phyloP scores from a whole-genome alignment of 2,113 vertebrate genomes.

The Agapornis roseicollis region DNA sequence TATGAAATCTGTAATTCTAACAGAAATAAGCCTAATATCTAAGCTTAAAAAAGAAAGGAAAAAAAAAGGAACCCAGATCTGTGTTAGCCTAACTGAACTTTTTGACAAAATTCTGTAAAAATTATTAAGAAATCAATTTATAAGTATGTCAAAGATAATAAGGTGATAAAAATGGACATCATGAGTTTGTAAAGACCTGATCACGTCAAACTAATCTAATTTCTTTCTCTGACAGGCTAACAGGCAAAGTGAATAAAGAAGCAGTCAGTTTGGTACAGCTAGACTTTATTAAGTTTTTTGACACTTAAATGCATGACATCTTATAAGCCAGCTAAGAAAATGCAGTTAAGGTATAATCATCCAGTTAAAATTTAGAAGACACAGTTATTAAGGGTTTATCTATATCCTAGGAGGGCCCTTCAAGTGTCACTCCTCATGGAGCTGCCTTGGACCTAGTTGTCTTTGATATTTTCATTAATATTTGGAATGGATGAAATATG shows the following conservation, averaged over 20 bases:
- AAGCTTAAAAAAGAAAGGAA: not conserved
- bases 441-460: not conserved
- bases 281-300: not conserved
- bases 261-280: not conserved
- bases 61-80: fast-evolving
- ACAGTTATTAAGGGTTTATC: not conserved
- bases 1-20: not conserved
- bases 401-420: not conserved
- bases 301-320: not conserved
- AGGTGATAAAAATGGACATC: conserved; percentile 22
- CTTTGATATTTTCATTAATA: not conserved
- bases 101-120: not conserved
- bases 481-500: not conserved
- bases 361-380: not conserved
- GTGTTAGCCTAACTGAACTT: not conserved
- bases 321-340: not conserved
- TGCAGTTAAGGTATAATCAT: not conserved
- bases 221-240: conserved; percentile 24
- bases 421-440: not conserved
- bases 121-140: not conserved
- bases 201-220: conserved; percentile 28
- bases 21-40: not conserved
- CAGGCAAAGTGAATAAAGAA: not conserved
- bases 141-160: conserved; percentile 33
- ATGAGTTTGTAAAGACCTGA: conserved; percentile 31